Conservation (phyloP, 2,113 vertebrate genomes). For the Myotis brandtii region DNA sequence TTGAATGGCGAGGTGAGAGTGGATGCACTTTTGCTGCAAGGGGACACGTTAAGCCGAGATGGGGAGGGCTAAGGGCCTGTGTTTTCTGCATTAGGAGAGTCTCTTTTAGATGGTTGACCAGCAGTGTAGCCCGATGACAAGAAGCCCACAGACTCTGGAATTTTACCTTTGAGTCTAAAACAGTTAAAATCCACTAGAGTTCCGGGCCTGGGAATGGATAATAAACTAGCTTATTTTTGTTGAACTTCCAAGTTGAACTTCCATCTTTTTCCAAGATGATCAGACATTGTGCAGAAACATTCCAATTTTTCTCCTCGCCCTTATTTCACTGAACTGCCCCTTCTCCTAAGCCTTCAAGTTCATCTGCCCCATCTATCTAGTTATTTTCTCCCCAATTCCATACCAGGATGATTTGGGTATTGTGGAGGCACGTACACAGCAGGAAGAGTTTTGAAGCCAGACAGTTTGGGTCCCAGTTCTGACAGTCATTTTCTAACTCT, state of each 20-base stretch:
- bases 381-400: neutral
- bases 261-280: neutral
- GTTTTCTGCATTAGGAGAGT: neutral
- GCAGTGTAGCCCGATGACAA: neutral
- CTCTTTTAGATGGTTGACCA: neutral
- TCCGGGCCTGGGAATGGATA: neutral
- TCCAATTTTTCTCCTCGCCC: neutral
- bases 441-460: neutral
- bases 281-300: neutral
- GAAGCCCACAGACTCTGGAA: neutral
- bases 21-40: neutral
- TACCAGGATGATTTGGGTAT: neutral
- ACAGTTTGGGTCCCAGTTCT: neutral
- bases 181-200: neutral
- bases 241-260: neutral
- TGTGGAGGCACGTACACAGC: neutral
- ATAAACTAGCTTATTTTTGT: constrained; percentile 16
- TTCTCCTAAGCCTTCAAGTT: neutral
- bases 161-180: constrained; percentile 28
- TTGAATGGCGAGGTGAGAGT: neutral
- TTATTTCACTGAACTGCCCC: neutral
- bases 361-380: neutral
- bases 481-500: neutral
- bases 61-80: neutral
- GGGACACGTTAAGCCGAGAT: neutral